Evolutionary conservation across 2,888 invertebrate genomes (phyloP).

Genomic region (Aproaerema taeniolella): DNA sequence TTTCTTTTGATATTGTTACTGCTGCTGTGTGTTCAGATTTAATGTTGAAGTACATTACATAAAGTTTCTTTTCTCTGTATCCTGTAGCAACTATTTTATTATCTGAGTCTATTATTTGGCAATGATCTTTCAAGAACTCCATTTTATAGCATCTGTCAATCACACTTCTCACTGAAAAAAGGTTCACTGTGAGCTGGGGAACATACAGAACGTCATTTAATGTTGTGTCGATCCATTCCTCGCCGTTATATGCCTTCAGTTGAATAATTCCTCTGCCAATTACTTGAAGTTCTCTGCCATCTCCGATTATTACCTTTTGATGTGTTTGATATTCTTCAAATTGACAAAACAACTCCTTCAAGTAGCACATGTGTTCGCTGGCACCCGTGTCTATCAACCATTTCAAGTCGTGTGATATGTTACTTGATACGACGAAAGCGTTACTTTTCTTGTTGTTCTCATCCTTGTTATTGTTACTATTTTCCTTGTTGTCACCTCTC

Average conservation of each 20-base stretch:
- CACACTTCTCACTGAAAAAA: neutral
- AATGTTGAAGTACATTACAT: neutral
- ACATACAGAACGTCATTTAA: neutral
- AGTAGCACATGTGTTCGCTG: neutral
- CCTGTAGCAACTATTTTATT: neutral
- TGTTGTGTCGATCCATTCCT: neutral
- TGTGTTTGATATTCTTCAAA: neutral
- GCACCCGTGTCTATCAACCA: neutral
- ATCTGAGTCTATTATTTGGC: neutral
- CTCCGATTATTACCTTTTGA: neutral
- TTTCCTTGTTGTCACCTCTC: neutral
- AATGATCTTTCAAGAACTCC: neutral
- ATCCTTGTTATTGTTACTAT: neutral
- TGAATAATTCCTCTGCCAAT: neutral
- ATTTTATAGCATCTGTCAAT: neutral
- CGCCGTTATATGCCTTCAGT: neutral
- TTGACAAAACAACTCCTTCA: neutral
- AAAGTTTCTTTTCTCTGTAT: neutral
- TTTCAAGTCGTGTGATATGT: neutral
- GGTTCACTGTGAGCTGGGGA: neutral
- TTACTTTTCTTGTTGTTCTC: neutral
- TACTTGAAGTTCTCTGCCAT: neutral
- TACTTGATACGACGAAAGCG: neutral
- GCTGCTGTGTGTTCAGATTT: too few species aligned
- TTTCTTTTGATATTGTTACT: too few species aligned